A percentile compares a stretch with the other conserved stretches of the same genome.
phyloP scores from a whole-genome alignment of 2,797 vertebrate species.

The Austrolebias charrua region DNA sequence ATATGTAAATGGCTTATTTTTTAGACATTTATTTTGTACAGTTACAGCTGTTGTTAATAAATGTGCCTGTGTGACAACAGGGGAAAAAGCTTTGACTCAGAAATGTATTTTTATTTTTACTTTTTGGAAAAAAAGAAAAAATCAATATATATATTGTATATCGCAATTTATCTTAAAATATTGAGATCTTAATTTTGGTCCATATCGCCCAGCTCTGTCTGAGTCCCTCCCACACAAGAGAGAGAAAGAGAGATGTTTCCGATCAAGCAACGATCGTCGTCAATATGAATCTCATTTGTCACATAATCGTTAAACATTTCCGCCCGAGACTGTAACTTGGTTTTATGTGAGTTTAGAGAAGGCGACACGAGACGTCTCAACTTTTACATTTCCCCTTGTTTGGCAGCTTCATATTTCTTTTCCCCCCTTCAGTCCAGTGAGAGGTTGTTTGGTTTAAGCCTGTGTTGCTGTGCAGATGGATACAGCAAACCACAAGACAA shows the following conservation, averaged over 20 bases:
- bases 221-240: slow-evolving; percentile 4
- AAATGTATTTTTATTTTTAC: too few species aligned
- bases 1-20: too few species aligned
- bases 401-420: slow-evolving; percentile 34
- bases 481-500: slow-evolving; percentile 29
- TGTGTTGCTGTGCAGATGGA: slow-evolving; percentile 27
- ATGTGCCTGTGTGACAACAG: too few species aligned
- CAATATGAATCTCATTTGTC: slow-evolving; percentile 31
- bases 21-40: too few species aligned
- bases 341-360: slow-evolving; percentile 28
- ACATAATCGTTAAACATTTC: slow-evolving; percentile 38
- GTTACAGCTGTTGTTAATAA: too few species aligned
- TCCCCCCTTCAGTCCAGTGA: slow-evolving; percentile 19
- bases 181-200: too few species aligned
- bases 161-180: too few species aligned
- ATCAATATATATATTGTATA: too few species aligned
- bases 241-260: slow-evolving; percentile 18
- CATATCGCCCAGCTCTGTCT: background rate
- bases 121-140: too few species aligned
- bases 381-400: slow-evolving; percentile 51
- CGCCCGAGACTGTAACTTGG: slow-evolving; percentile 29
- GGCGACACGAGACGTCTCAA: slow-evolving; percentile 40
- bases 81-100: too few species aligned
- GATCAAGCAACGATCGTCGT: slow-evolving; percentile 12
- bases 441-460: slow-evolving; percentile 15